Evolutionary conservation across 2,888 invertebrate species (phyloP).

Genomic region (Nephrocerus scutellatus): DNA sequence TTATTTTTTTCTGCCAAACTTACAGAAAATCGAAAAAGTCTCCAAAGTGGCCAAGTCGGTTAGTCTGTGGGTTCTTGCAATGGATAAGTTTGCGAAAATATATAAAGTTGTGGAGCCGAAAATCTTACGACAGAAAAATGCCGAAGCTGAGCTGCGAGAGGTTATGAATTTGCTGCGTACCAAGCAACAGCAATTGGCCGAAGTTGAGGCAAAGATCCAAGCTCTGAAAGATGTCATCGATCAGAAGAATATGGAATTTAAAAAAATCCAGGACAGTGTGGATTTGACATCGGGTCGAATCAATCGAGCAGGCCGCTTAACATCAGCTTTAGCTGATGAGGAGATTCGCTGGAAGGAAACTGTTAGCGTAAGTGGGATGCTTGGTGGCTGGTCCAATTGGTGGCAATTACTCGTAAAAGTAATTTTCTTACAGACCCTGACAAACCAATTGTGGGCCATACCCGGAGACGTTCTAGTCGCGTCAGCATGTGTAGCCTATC

Average conservation of each 20-base stretch:
- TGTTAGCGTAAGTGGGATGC: conserved; percentile 46
- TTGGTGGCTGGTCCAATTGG: neutral
- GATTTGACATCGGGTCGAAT: conserved; percentile 71
- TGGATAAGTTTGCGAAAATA: conserved; percentile 82
- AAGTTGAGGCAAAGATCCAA: conserved; percentile 65
- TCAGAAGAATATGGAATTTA: conserved; percentile 66
- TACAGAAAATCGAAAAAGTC: conserved; percentile 67
- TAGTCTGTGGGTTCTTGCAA: conserved; percentile 88
- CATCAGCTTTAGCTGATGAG: conserved; percentile 81
- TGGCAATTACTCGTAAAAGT: neutral
- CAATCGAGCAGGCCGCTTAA: conserved; percentile 74
- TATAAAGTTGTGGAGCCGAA: conserved; percentile 85
- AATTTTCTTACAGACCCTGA: conserved; percentile 52
- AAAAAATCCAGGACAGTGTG: conserved; percentile 66
- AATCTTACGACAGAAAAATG: conserved; percentile 66
- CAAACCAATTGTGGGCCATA: conserved; percentile 61
- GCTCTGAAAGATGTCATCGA: conserved; percentile 55
- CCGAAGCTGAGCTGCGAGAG: conserved; percentile 66
- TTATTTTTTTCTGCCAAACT: conserved; percentile 1
- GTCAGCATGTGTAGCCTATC: conserved; percentile 81
- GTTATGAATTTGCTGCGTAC: conserved; percentile 69
- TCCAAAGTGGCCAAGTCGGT: conserved; percentile 84
- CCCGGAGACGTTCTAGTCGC: conserved; percentile 83
- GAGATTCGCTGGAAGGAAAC: conserved; percentile 75
- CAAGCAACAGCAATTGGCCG: conserved; percentile 75